Percentiles rank a stretch among this genome's conserved stretches.
phyloP scores from a whole-genome alignment of 2,113 vertebrate genomes.

The Martes martes region DNA sequence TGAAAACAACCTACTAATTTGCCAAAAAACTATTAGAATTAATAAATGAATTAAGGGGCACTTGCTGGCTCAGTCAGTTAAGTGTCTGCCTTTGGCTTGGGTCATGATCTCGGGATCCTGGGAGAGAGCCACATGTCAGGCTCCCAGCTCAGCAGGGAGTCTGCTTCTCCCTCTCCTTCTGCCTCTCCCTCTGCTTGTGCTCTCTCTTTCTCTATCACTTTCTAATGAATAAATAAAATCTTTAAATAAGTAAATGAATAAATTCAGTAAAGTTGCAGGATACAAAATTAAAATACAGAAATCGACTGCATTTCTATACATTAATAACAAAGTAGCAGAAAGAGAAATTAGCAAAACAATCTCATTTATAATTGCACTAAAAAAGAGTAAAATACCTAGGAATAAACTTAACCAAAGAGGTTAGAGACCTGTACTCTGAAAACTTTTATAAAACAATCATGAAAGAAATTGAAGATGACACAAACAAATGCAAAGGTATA shows the following conservation, averaged over 20 bases:
- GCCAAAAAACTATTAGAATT: neutral
- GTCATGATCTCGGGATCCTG: too few relatives aligned
- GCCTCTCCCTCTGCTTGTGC: too few relatives aligned
- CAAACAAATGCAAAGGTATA: neutral
- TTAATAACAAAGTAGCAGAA: neutral
- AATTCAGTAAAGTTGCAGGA: neutral
- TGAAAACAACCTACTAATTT: neutral
- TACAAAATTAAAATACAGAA: neutral
- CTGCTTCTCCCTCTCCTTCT: too few relatives aligned
- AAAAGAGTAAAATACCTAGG: neutral
- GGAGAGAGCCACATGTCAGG: too few relatives aligned
- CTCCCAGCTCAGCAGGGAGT: too few relatives aligned
- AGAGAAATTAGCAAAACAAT: neutral
- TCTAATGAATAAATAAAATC: too few relatives aligned
- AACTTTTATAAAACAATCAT: neutral
- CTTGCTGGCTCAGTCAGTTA: too few relatives aligned
- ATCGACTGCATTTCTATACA: neutral
- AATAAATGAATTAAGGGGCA: neutral
- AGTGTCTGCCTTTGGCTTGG: too few relatives aligned
- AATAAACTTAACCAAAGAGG: neutral
- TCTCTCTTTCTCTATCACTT: too few relatives aligned
- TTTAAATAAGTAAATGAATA: neutral
- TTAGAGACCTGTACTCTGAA: neutral
- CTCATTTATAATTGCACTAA: neutral
- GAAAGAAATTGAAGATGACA: neutral